Percentiles rank a stretch among this genome's conserved stretches.
Evolutionary conservation across 1,140 invertebrate species (phyloP).

Genomic region (Ctenoplectra terminalis): DNA sequence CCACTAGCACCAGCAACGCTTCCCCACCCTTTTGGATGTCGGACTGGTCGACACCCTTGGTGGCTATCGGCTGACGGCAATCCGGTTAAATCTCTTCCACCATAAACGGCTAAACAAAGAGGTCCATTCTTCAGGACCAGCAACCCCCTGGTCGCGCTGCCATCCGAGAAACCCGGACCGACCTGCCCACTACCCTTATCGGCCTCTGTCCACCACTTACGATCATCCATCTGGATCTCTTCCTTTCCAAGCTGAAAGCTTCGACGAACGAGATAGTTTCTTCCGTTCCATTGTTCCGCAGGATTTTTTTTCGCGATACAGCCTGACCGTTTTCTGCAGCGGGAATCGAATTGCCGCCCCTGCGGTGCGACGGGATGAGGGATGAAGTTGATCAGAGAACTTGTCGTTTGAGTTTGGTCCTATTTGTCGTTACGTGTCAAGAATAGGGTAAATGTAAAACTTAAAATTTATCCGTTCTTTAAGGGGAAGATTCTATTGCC

Average conservation of each 20-base stretch:
- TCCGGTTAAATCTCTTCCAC: slow-evolving; percentile 82
- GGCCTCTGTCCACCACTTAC: slow-evolving; percentile 79
- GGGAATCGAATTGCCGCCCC: slow-evolving; percentile 19
- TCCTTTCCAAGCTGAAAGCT: slow-evolving; percentile 49
- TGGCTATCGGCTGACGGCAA: slow-evolving; percentile 79
- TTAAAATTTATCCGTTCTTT: too few relatives aligned
- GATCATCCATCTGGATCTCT: slow-evolving; percentile 81
- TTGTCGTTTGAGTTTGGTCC: too few relatives aligned
- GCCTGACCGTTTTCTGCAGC: neutral
- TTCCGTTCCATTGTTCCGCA: slow-evolving; percentile 49
- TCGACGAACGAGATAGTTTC: slow-evolving; percentile 50
- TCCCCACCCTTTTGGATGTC: slow-evolving; percentile 13
- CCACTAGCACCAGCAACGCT: slow-evolving; percentile 29
- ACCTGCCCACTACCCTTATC: slow-evolving; percentile 74
- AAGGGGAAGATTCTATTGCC: too few relatives aligned
- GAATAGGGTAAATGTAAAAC: too few relatives aligned
- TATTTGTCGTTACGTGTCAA: too few relatives aligned
- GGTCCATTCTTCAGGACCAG: slow-evolving; percentile 79
- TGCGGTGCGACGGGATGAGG: neutral
- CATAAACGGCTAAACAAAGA: slow-evolving; percentile 84
- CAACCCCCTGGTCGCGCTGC: slow-evolving; percentile 18
- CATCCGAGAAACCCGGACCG: slow-evolving; percentile 23
- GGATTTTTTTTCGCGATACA: slow-evolving; percentile 69
- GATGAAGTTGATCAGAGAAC: neutral
- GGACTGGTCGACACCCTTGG: slow-evolving; percentile 55